These are phyloP conservation scores for Anhinga rufa DNA, from an alignment of 2,113 vertebrate species.

Conservation along the genomic window DNA sequence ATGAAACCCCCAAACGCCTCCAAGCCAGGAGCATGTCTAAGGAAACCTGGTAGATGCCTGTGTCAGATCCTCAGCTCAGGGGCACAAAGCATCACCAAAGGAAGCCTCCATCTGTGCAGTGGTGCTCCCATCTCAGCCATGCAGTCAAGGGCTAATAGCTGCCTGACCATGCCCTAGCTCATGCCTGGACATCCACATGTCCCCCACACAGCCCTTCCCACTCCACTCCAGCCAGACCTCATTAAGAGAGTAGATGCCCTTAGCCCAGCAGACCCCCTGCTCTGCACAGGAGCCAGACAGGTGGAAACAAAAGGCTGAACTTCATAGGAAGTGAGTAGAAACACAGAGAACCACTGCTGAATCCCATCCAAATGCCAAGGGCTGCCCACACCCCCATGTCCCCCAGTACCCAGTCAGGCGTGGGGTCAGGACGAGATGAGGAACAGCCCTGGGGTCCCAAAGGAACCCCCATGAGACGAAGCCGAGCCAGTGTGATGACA, in stretches of 20 bases:
- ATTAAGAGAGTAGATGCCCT: background rate
- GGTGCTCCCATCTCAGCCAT: background rate
- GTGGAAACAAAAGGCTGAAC: background rate
- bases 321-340: background rate
- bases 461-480: fast-evolving
- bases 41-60: background rate
- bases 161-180: background rate
- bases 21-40: background rate
- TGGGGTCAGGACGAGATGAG: background rate
- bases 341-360: background rate
- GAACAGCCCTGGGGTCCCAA: background rate
- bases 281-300: background rate
- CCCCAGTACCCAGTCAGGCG: background rate
- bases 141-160: background rate
- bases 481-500: background rate
- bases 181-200: background rate
- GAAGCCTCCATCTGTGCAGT: background rate
- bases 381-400: background rate
- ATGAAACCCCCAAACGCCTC: background rate
- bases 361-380: fast-evolving
- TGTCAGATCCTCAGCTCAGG: background rate
- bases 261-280: background rate
- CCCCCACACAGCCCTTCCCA: background rate
- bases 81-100: background rate
- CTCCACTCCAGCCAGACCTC: background rate